Evolutionary conservation across 2,888 invertebrate genomes (phyloP).

Genomic region (Thumatha senex): DNA sequence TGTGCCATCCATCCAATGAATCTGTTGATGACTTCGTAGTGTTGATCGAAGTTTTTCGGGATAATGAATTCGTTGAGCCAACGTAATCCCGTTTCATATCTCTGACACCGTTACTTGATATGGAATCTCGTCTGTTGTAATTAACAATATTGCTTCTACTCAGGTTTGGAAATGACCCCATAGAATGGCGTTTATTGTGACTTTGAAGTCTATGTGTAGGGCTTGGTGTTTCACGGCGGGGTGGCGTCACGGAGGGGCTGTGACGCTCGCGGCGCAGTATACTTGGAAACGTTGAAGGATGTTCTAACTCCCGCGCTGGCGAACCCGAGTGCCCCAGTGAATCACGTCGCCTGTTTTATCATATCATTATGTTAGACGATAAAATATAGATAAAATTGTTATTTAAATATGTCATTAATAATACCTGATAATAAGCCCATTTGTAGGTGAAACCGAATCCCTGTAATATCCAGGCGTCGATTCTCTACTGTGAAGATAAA

Average conservation of each 20-base stretch:
- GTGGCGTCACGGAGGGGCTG: constrained; percentile 73
- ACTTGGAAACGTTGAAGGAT: constrained; percentile 88
- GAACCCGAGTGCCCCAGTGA: constrained; percentile 84
- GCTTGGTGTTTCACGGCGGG: constrained; percentile 77
- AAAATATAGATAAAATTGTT: neutral
- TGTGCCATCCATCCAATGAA: constrained; percentile 87
- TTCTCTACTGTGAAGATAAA: constrained; percentile 75
- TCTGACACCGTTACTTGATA: constrained; percentile 63
- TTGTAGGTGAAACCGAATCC: constrained; percentile 76
- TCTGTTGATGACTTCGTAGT: constrained; percentile 86
- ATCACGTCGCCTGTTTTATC: constrained; percentile 81
- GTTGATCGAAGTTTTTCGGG: constrained; percentile 79
- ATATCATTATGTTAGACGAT: constrained; percentile 33
- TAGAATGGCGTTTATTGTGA: constrained; percentile 67
- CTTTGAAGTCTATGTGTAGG: constrained; percentile 65
- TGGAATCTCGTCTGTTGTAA: constrained; percentile 73
- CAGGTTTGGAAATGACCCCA: constrained; percentile 74
- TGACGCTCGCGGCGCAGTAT: constrained; percentile 85
- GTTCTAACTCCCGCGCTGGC: constrained; percentile 84
- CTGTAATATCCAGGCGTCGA: constrained; percentile 83
- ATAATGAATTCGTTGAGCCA: constrained; percentile 68
- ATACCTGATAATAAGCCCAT: constrained; percentile 76
- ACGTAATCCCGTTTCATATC: constrained; percentile 83
- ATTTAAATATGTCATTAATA: constrained; percentile 11
- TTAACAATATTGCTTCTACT: constrained; percentile 67